Base-by-base conservation (phyloP, 2,888 invertebrate species). In the Cacoxenus indagator region DNA sequence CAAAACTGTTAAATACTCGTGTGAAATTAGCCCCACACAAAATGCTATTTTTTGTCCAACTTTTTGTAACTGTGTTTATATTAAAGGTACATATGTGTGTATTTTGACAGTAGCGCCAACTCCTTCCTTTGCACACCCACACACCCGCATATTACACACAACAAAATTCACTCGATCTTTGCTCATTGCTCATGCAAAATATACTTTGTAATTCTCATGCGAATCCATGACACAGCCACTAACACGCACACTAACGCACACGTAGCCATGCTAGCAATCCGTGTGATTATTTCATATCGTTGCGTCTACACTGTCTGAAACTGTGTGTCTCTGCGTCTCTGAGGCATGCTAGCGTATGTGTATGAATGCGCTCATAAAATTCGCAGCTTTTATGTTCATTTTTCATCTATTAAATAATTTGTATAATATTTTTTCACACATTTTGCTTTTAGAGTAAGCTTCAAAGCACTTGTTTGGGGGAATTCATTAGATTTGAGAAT, bases 391-490 rank as follows among this genome's bases (percentile, higher is more conserved):
- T 59, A 59, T 59, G 59, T 37, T 55, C 37, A 37, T 4, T 54
- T 31, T 59, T 29, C 37, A 59, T 31, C 59, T 59, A 59, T 31
- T 59, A 31, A 59, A 59, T 31, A 19, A 59, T 59, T 59, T 59
- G 31, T 37, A 17, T 24, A 54, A 54, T 54, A 54, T 54, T 54
- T n/a, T n/a, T 54, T 54, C 54, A 54, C 54, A 54, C 26, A 54
- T 24, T 37, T 37, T 14, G 37, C 14, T 37, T 37, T 37, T 8
- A 37, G 8, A n/a, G n/a, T n/a, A n/a, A n/a, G n/a, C n/a, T n/a
- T n/a, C n/a, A n/a, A n/a, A n/a, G n/a, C n/a, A n/a, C n/a, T n/a
- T n/a, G n/a, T n/a, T n/a, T n/a, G n/a, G 8, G 37, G 37, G 9
- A 37, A 11, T 37, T 37, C 14, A 37, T 37, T 37, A 1, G 37